Evolutionary conservation across 2,888 invertebrate genomes (phyloP).

Genomic region (Melipona beecheii): DNA sequence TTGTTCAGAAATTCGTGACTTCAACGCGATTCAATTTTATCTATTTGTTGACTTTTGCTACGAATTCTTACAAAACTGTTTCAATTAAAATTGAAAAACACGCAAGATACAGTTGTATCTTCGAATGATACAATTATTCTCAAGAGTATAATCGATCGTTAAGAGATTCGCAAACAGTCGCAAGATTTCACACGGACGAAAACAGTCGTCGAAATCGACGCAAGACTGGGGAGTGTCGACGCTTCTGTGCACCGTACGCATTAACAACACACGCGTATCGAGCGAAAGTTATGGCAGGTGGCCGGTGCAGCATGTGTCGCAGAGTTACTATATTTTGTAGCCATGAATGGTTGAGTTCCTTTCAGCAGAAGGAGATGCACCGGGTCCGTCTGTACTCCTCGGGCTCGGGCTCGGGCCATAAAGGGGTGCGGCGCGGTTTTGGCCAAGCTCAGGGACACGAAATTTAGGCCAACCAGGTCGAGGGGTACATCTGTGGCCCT

Average conservation of each 20-base stretch:
- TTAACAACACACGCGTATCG: neutral
- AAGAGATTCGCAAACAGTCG: neutral
- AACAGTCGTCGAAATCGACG: slow-evolving; percentile 29
- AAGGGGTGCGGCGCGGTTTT: slow-evolving; percentile 64
- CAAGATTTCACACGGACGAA: slow-evolving; percentile 16
- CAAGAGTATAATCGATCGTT: no score
- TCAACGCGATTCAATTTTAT: neutral
- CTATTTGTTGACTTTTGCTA: neutral
- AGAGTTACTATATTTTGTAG: slow-evolving; percentile 63
- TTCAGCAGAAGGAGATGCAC: slow-evolving; percentile 53
- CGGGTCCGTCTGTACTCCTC: slow-evolving; percentile 52
- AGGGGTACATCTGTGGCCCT: slow-evolving; percentile 64
- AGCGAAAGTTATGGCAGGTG: slow-evolving; percentile 25
- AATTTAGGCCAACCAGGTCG: slow-evolving; percentile 42
- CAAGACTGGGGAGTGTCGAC: slow-evolving; percentile 4
- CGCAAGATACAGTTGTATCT: no score
- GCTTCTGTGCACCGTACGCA: slow-evolving; percentile 35
- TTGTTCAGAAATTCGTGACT: no score
- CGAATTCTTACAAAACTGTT: no score
- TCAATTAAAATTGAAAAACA: no score
- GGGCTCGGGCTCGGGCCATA: slow-evolving; percentile 31
- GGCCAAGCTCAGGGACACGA: slow-evolving; percentile 54
- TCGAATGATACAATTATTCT: no score
- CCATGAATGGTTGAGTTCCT: slow-evolving; percentile 68
- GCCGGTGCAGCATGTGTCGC: slow-evolving; percentile 60